Percentiles rank a stretch among this genome's conserved stretches.
Conservation (phyloP, 2,888 invertebrate species). For the Philereme vetulata region DNA sequence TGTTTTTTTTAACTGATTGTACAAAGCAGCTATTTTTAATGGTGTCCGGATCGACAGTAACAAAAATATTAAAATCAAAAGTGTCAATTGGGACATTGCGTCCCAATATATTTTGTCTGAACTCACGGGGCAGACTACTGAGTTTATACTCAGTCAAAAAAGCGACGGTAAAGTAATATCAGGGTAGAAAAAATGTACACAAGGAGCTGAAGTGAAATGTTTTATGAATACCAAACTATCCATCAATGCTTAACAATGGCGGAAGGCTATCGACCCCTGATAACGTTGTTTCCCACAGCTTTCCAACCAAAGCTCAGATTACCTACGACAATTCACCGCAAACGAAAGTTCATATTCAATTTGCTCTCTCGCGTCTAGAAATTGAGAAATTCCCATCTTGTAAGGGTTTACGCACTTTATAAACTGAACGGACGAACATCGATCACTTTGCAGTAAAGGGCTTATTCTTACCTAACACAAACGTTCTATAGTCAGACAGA, state of each 20-base stretch:
- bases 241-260: slow-evolving; percentile 22
- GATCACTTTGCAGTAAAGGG: not conserved
- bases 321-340: slow-evolving; percentile 55
- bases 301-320: slow-evolving; percentile 50
- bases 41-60: too few species aligned
- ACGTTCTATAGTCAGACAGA: too few species aligned
- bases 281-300: slow-evolving; percentile 47
- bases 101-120: too few species aligned
- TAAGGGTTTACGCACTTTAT: slow-evolving; percentile 30
- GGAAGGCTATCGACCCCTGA: slow-evolving; percentile 32
- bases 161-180: too few species aligned
- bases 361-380: slow-evolving; percentile 54
- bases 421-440: slow-evolving; percentile 11
- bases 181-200: too few species aligned
- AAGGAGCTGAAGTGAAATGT: too few species aligned
- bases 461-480: not conserved
- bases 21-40: too few species aligned
- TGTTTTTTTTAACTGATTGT: too few species aligned
- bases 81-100: too few species aligned
- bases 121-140: too few species aligned
- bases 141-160: too few species aligned
- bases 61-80: too few species aligned
- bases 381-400: slow-evolving; percentile 55
- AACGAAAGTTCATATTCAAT: slow-evolving; percentile 70
- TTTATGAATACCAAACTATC: slow-evolving; percentile 1